Evolutionary conservation across 2,113 vertebrate species (phyloP), one percentile per base, ranked within the genome.

Genomic region (Cyanocitta stelleri): DNA sequence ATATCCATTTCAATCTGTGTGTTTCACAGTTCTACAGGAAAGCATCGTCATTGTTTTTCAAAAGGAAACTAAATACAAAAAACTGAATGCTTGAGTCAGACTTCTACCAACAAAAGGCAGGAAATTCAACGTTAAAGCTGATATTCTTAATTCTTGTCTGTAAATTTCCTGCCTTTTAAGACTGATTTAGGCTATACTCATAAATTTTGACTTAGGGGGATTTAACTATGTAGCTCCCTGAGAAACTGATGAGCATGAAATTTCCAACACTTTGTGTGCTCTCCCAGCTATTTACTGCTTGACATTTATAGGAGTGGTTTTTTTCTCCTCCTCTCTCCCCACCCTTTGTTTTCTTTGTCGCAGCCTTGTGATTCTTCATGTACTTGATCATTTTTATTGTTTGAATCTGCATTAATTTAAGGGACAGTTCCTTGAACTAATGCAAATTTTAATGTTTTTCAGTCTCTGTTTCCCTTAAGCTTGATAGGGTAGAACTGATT

Each of bases 161-260:
- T 93, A 93, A 96, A 97, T 93, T 96, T 97, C 95, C 95, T 96
- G 93, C 75, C 78, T 95, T 95, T 95, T 93, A 90, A 95, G 79
- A 86, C 68, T 90, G 69, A 77, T 66, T 95, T 71, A 95, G 59
- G 82, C 79, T 73, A 10, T 84, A 32, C 41, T 94, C 56, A 56
- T 86, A 56, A 87, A 74, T 68, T 87, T 74, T 75, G 77, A 68
- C 77, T 90, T 87, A 10, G 6, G 14, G 39, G 37, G 10, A 58
- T 85, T 94, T 87, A 93, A 92, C 87, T 93, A 1, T 77, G 21
- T 54, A 78, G 44, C 41, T 93, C 76, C 93, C 75, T 54, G 72
- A 86, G 77, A 91, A 87, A 90, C 64, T 23, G 61, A 92, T 91
- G 32, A 87, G 67, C 73, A 39, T 91, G 63, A 91, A 87, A 96